These are phyloP conservation scores for Alfaro cultratus DNA, from an alignment of 2,797 vertebrate genomes.

Conservation along the genomic window DNA sequence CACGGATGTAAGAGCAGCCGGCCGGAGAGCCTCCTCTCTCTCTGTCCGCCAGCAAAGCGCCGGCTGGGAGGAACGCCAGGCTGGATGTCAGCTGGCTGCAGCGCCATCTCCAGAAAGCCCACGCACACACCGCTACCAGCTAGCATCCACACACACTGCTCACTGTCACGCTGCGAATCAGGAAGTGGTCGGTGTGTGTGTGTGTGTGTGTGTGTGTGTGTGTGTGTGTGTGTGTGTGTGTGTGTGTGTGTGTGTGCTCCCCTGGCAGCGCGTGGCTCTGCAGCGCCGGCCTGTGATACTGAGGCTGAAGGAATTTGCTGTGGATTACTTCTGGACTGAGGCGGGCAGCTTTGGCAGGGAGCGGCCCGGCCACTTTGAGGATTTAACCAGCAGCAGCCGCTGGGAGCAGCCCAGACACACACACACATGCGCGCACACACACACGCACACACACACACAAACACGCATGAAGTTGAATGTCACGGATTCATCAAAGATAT, in stretches of 20 bases:
- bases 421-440: not conserved
- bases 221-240: slow-evolving; percentile 1
- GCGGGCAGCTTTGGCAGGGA: slow-evolving; percentile 78
- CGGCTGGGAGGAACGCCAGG: slow-evolving; percentile 73
- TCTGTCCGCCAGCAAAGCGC: slow-evolving; percentile 68
- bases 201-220: not conserved
- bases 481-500: slow-evolving; percentile 38
- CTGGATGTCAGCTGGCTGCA: slow-evolving; percentile 77
- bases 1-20: slow-evolving; percentile 73
- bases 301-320: slow-evolving; percentile 84
- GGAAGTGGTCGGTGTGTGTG: slow-evolving; percentile 19
- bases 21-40: slow-evolving; percentile 71
- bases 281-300: slow-evolving; percentile 75
- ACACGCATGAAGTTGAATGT: slow-evolving; percentile 24
- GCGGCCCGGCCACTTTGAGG: slow-evolving; percentile 77
- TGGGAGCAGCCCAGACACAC: slow-evolving; percentile 45
- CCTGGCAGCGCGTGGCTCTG: slow-evolving; percentile 65
- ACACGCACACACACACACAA: not conserved
- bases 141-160: slow-evolving; percentile 49
- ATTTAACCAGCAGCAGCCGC: slow-evolving; percentile 70
- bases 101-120: slow-evolving; percentile 24
- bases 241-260: slow-evolving; percentile 26
- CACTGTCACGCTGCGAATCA: slow-evolving; percentile 48
- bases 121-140: slow-evolving; percentile 55
- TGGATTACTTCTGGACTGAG: slow-evolving; percentile 84